These are phyloP conservation scores for Archips xylosteana DNA, from an alignment of 2,888 invertebrate species.

Conservation along the genomic window DNA sequence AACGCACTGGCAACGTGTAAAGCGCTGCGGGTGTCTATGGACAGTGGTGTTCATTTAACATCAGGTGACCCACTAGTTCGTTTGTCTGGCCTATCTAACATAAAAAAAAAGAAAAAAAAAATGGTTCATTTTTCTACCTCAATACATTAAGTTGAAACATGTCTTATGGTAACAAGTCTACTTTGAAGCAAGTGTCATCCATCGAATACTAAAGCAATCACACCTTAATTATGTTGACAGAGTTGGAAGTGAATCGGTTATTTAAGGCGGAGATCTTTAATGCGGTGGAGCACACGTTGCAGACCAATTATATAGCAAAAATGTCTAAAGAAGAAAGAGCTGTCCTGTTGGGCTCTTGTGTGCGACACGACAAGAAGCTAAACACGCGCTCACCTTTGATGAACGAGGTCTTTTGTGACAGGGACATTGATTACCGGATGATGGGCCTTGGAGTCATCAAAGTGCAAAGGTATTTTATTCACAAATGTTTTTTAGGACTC, in stretches of 20 bases:
- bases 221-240: conserved; percentile 60
- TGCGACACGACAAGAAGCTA: conserved; percentile 83
- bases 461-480: conserved; percentile 55
- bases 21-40: no score
- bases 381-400: conserved; percentile 85
- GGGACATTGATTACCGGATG: conserved; percentile 85
- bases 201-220: neutral
- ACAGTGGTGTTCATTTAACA: no score
- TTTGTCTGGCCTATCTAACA: no score
- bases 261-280: conserved; percentile 87
- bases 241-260: conserved; percentile 86
- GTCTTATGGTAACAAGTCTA: neutral
- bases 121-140: neutral
- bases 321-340: conserved; percentile 80
- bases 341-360: conserved; percentile 83
- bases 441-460: conserved; percentile 83
- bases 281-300: conserved; percentile 77
- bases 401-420: conserved; percentile 84
- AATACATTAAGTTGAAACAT: neutral
- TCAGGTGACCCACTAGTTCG: no score
- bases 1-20: no score
- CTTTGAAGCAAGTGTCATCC: neutral
- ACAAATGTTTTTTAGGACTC: no score
- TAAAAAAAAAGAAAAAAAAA: no score
- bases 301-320: conserved; percentile 67